These are phyloP conservation scores for Theocolax elegans DNA, from an alignment of 1,140 invertebrate genomes.

Conservation along the genomic window DNA sequence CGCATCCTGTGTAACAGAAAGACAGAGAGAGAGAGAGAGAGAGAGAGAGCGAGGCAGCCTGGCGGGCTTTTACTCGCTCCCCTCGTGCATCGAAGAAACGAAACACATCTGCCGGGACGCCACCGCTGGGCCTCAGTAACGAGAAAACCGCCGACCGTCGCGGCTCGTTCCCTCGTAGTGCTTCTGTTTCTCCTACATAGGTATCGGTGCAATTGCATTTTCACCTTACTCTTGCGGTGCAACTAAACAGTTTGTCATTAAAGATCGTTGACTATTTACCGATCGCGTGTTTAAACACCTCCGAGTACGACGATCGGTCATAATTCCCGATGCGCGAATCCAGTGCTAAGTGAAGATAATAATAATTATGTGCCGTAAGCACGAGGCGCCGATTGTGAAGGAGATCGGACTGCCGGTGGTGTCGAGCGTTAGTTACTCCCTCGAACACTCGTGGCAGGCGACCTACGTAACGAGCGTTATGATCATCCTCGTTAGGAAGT, in stretches of 20 bases:
- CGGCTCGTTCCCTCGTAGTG: not conserved
- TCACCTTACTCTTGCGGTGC: not conserved
- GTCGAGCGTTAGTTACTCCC: slow-evolving; percentile 49
- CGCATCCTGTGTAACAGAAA: slow-evolving; percentile 6
- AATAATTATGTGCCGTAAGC: slow-evolving; percentile 50
- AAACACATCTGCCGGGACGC: slow-evolving; percentile 26
- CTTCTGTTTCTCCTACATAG: too few relatives aligned
- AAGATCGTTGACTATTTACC: too few relatives aligned
- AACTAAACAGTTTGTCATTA: too few relatives aligned
- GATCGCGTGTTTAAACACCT: too few relatives aligned
- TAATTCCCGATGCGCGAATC: not conserved
- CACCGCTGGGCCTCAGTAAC: slow-evolving; percentile 29
- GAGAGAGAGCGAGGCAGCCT: not conserved
- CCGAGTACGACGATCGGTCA: too few relatives aligned
- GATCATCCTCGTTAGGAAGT: slow-evolving; percentile 53
- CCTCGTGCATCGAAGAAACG: not conserved
- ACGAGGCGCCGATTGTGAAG: not conserved
- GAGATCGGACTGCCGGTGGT: not conserved
- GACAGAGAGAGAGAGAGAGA: not conserved
- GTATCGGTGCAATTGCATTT: not conserved
- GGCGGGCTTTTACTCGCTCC: slow-evolving; percentile 17
- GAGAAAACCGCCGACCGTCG: slow-evolving; percentile 20
- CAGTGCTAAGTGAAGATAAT: not conserved
- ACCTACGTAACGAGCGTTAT: slow-evolving; percentile 55
- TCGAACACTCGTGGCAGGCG: slow-evolving; percentile 54